phyloP scores from a whole-genome alignment of 2,797 vertebrate genomes.

The Micromesistius poutassou region DNA sequence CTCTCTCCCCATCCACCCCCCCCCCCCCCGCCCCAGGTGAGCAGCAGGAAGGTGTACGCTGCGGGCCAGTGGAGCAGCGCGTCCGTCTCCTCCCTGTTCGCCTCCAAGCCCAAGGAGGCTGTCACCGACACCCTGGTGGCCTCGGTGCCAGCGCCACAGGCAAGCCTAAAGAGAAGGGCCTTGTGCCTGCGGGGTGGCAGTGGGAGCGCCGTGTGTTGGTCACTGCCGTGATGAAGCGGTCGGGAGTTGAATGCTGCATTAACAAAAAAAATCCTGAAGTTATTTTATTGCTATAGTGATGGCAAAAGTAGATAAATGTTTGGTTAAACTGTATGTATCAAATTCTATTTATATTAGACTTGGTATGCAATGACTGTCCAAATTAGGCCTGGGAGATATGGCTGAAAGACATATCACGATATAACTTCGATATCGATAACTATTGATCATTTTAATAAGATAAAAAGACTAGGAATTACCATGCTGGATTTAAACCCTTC shows the following conservation, averaged over 20 bases:
- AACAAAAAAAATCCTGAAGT: no score
- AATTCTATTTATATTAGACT: background rate
- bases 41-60: conserved; percentile 74
- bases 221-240: background rate
- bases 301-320: background rate
- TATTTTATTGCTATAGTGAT: background rate
- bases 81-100: conserved; percentile 70
- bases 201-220: background rate
- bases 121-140: background rate
- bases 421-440: no score
- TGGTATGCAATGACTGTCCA: background rate
- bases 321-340: background rate
- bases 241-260: background rate
- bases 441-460: no score
- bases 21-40: conserved; percentile 65
- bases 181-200: background rate
- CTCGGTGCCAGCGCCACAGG: background rate
- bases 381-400: no score
- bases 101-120: conserved; percentile 43
- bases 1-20: background rate
- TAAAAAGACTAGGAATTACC: no score
- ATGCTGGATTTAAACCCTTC: no score
- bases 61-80: conserved; percentile 70
- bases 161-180: background rate
- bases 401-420: no score